A percentile compares a stretch with the other conserved stretches of the same genome.
Conservation (phyloP, 2,797 vertebrate species). For the Danio jaintianensis region DNA sequence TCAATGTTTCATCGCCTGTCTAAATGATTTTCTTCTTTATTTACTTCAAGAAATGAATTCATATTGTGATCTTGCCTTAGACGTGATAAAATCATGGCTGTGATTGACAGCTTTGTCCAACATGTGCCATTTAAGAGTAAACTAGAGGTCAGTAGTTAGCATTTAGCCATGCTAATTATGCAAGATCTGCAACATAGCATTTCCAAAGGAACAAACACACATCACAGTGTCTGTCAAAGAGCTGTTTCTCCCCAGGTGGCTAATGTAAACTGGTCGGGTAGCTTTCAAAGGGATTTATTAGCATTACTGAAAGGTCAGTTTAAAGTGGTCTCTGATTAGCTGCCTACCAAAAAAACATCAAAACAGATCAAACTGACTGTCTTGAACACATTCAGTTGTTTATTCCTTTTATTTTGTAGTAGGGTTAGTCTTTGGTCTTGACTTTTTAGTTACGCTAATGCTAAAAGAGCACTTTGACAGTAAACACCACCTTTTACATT, state of each 20-base stretch:
- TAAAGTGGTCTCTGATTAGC: background rate
- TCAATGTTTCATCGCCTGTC: background rate
- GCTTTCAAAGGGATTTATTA: conserved; percentile 6
- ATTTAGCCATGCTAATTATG: conserved; percentile 18
- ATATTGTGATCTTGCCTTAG: background rate
- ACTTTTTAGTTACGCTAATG: conserved; percentile 8
- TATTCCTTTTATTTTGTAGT: background rate
- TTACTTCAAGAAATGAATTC: background rate
- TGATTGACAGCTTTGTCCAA: conserved; percentile 3
- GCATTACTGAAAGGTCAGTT: conserved; percentile 14
- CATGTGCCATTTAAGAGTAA: background rate
- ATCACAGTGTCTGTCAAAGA: conserved; percentile 1
- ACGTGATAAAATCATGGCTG: background rate
- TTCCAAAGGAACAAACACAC: conserved; percentile 1
- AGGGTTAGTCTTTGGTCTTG: background rate
- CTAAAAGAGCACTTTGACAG: background rate
- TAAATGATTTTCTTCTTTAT: background rate
- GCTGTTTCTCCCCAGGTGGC: background rate
- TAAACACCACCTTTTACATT: background rate
- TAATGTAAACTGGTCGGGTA: background rate
- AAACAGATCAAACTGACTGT: too few relatives aligned
- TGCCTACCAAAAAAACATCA: background rate
- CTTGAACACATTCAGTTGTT: too few relatives aligned
- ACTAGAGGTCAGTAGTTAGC: background rate
- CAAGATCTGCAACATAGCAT: background rate